Percentiles rank a stretch among this genome's conserved stretches.
phyloP scores from a whole-genome alignment of 2,797 vertebrate species.

The Enteromius argenteus region DNA sequence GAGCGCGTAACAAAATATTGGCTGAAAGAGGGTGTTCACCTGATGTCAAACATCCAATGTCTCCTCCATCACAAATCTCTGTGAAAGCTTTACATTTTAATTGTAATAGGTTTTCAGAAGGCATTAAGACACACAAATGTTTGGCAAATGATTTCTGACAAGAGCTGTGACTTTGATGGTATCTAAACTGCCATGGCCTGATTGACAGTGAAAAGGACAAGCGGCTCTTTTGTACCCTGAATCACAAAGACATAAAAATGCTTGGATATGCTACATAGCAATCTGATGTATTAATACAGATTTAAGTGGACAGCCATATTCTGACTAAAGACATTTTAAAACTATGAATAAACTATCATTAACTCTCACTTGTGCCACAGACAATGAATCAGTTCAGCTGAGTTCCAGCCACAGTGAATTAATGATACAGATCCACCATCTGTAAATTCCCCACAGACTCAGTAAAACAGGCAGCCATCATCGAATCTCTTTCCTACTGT shows the following conservation, averaged over 20 bases:
- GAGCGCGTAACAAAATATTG: background rate
- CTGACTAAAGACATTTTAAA: constrained; percentile 65
- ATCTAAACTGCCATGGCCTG: constrained; percentile 8
- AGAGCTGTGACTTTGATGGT: constrained; percentile 23
- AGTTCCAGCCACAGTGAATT: constrained; percentile 70
- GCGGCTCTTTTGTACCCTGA: constrained; percentile 31
- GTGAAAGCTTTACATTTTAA: constrained; percentile 21
- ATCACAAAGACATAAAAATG: constrained; percentile 55
- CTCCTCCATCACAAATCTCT: background rate
- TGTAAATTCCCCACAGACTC: constrained; percentile 67
- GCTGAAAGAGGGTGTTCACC: background rate
- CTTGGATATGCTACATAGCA: constrained; percentile 54
- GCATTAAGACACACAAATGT: background rate
- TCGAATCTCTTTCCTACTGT: constrained; percentile 67
- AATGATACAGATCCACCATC: constrained; percentile 69
- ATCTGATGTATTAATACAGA: constrained; percentile 62
- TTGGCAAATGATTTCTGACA: constrained; percentile 39
- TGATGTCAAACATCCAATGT: background rate
- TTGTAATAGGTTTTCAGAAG: background rate
- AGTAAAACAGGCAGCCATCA: constrained; percentile 64
- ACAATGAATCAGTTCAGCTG: constrained; percentile 69
- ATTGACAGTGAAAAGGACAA: constrained; percentile 20
- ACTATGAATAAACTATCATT: constrained; percentile 66
- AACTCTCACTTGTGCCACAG: constrained; percentile 59
- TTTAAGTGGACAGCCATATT: constrained; percentile 59